A percentile compares a stretch with the other conserved stretches of the same genome.
Conservation (phyloP, 1,140 invertebrate genomes). For the Agrilus planipennis region DNA sequence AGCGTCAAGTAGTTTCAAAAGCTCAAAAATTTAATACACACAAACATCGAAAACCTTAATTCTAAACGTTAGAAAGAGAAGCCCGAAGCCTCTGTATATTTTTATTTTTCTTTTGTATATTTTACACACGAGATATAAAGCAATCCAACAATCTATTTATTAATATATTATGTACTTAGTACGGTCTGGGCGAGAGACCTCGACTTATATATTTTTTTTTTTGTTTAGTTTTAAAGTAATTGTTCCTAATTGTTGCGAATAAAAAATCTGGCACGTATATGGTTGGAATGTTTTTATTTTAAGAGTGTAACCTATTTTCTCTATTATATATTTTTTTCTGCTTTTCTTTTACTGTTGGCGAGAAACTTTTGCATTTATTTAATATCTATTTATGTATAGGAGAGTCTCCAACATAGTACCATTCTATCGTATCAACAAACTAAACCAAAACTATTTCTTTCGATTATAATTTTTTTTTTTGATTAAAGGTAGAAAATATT, state of each 20-base stretch:
- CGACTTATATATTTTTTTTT: constrained; percentile 16
- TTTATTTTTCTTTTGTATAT: constrained; percentile 13
- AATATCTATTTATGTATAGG: too few relatives aligned
- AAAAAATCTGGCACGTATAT: constrained; percentile 39
- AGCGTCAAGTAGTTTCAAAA: constrained; percentile 13
- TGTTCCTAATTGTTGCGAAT: constrained; percentile 30
- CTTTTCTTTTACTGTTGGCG: not conserved
- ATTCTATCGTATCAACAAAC: too few relatives aligned
- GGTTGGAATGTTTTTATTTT: constrained; percentile 38
- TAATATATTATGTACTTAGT: too few relatives aligned
- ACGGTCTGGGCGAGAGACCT: constrained; percentile 19
- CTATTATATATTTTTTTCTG: constrained; percentile 1
- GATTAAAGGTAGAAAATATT: too few relatives aligned
- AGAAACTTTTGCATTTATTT: too few relatives aligned
- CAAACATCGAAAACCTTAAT: constrained; percentile 34
- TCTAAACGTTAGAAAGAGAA: constrained; percentile 28
- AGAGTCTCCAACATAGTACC: too few relatives aligned
- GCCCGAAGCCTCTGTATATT: constrained; percentile 21
- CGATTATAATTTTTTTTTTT: too few relatives aligned
- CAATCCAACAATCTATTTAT: constrained; percentile 24
- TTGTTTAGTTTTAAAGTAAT: constrained; percentile 19
- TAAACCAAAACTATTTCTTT: too few relatives aligned
- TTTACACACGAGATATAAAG: constrained; percentile 22
- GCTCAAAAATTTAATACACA: constrained; percentile 32
- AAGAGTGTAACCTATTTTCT: constrained; percentile 13